Conservation (phyloP, 64 coral and sea anemone species). For the Actinia tenebrosa region DNA sequence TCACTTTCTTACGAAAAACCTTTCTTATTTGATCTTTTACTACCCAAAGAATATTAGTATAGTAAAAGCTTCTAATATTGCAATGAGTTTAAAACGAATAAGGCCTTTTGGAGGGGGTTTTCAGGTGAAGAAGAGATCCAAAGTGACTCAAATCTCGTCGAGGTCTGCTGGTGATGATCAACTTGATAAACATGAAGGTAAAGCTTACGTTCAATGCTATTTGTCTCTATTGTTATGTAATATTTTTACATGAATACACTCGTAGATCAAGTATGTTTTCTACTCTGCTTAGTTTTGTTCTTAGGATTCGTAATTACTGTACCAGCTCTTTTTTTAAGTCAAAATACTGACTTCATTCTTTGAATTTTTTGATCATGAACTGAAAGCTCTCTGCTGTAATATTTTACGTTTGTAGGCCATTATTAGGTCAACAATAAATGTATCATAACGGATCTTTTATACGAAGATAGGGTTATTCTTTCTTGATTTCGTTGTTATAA, state of each 20-base stretch:
- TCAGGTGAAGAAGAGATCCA: not conserved
- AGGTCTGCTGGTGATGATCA: not conserved
- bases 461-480: no score
- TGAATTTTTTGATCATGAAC: no score
- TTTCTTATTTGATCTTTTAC: not conserved
- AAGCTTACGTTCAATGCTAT: not conserved
- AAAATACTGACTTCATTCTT: no score
- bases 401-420: no score
- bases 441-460: no score
- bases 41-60: not conserved
- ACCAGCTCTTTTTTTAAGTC: no score
- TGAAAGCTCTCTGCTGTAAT: no score
- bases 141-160: not conserved
- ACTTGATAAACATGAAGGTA: not conserved
- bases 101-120: not conserved
- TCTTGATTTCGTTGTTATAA: no score
- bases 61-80: not conserved
- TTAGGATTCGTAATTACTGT: not conserved
- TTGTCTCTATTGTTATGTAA: not conserved
- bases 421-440: no score
- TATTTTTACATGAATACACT: not conserved
- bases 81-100: not conserved
- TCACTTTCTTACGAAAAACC: not conserved
- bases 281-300: not conserved
- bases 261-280: not conserved